These are phyloP conservation scores for Gryon sp. DNA, from an alignment of 1,140 invertebrate species.

Conservation along the genomic window DNA sequence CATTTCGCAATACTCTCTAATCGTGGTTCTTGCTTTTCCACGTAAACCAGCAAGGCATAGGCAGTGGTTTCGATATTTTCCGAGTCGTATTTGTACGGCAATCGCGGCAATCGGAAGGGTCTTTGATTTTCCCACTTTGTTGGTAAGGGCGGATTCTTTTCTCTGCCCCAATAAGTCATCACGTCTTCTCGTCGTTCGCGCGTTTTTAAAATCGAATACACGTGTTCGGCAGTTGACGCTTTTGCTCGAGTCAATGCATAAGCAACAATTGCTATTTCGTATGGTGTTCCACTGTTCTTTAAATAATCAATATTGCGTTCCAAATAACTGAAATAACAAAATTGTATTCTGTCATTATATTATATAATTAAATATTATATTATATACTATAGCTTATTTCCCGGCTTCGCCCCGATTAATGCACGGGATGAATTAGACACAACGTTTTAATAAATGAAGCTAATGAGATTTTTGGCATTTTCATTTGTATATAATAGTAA, in stretches of 20 bases:
- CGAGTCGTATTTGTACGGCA: constrained; percentile 93
- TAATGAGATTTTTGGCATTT: too few relatives aligned
- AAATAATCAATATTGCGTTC: constrained; percentile 90
- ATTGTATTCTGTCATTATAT: too few relatives aligned
- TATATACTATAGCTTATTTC: too few relatives aligned
- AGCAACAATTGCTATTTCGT: constrained; percentile 92
- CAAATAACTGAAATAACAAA: constrained; percentile 82
- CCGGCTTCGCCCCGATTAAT: too few relatives aligned
- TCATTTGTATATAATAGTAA: too few relatives aligned
- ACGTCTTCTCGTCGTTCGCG: constrained; percentile 86
- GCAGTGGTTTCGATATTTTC: constrained; percentile 96
- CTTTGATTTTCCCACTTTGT: constrained; percentile 94
- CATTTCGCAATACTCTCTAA: constrained; percentile 94
- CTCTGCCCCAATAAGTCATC: constrained; percentile 92
- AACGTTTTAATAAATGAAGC: too few relatives aligned
- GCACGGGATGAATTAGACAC: too few relatives aligned
- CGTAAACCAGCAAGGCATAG: constrained; percentile 94
- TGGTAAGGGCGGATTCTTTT: constrained; percentile 87
- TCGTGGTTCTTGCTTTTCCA: constrained; percentile 87
- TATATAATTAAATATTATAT: too few relatives aligned
- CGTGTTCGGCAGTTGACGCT: constrained; percentile 88
- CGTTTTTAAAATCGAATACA: constrained; percentile 86
- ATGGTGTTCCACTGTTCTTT: constrained; percentile 85
- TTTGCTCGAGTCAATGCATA: constrained; percentile 91
- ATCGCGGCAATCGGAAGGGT: constrained; percentile 91